Evolutionary conservation across 2,888 invertebrate genomes (phyloP), one percentile per base, ranked within the genome.

Genomic region (Beris chalybata): DNA sequence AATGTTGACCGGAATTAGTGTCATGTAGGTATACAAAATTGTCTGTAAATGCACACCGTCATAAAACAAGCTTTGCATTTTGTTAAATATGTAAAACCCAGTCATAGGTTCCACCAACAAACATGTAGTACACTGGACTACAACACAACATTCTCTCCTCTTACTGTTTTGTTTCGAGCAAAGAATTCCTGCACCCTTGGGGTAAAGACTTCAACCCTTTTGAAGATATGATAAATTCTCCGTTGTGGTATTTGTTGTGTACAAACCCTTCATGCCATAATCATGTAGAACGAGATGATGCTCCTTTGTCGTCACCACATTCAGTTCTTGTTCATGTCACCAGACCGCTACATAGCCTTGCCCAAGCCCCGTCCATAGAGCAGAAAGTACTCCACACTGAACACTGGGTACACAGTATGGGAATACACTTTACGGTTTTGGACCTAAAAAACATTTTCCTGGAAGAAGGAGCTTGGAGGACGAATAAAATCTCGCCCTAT

Each of bases 141-240:
- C 38, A 38, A 38, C 38, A 38, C 38, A 38, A 9, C 38, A 7
- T 9, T 38, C 38, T 38, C 38, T 45, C 22, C 58, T 57, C 32
- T 45, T 29, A 44, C 29, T 45, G 44, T 57, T 44, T 44, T 57
- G 29, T 59, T 43, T 32, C 50, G 45, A 52, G 50, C 57, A 63
- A 67, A 67, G 67, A 67, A 67, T 67, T 67, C 52, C 57, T 64
- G 52, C 52, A 57, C 55, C 67, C 67, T 15, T 56, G 38, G 52
- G 67, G 64, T 56, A 57, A 52, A 67, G 64, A 57, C 64, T 67
- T 64, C 64, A 64, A 67, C 64, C 64, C 67, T 64, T 67, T 67
- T 67, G 43, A 63, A 53, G 52, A 57, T 64, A 56, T 63, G 52
- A 64, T 57, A 57, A 67, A 67, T 67, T 67, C 67, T 64, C 67